Base-by-base conservation (phyloP, 2,888 invertebrate species). In the Eugnorisma glareosa region DNA sequence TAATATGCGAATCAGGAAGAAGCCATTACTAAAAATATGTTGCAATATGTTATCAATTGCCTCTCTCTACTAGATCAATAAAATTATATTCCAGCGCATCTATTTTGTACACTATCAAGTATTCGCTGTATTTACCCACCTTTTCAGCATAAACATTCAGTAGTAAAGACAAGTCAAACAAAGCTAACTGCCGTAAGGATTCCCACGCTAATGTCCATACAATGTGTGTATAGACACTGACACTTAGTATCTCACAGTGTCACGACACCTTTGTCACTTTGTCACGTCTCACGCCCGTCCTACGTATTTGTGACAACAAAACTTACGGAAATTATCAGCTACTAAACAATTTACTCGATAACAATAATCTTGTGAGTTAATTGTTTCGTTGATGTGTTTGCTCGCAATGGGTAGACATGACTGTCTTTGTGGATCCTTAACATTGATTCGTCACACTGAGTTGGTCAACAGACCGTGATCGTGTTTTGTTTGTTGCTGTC, bases 121-220 rank as follows among this genome's bases (percentile, higher is more conserved):
- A 37, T 31, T 81, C 31, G 54, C 78, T 31, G 11, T 54, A 75
- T 82, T 82, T 43, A 57, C 77, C 28, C 18, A 63, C 48, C 74
- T 43, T 67, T 79, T 79, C 86, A 85, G 67, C 59, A 57, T 40
- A 51, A 68, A 72, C 59, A 82, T 83, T 70, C 85, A 84, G 87
- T 84, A 81, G 80, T 84, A 86, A 81, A 80, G 72, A 82, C 75
- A 72, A 70, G n/a, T 68, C 74, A 82, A 84, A 86, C 72, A 77
- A 59, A 73, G 67, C 51, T 71, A 80, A 85, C 87, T 83, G 80
- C 66, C 35, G 70, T 74, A 75, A 72, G 72, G 79, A 81, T 87
- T 93, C 93, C 92, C 93, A 93, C 93, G 93, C 79, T 87, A 89
- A 89, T 90, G 85, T 85, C 63, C 86, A 85, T 79, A 91, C 92